These are phyloP conservation scores for Icerya purchasi DNA, from an alignment of 2,888 invertebrate species.

Conservation along the genomic window DNA sequence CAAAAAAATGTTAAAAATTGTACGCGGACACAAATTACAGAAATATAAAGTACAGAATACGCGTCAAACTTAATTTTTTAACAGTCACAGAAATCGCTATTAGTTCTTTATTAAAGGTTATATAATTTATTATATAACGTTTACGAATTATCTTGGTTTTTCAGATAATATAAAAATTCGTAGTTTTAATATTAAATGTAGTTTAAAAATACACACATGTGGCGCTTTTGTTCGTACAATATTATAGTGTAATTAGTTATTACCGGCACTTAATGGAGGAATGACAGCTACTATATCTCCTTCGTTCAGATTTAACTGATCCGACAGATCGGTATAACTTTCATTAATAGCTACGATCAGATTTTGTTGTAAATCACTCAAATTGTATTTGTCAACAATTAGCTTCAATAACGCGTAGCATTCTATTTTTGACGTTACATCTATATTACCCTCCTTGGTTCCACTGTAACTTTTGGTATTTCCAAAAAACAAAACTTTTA, in stretches of 20 bases:
- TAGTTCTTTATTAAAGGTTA: too few species aligned
- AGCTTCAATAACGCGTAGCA: conserved; percentile 36
- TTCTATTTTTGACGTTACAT: conserved; percentile 29
- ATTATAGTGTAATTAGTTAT: conserved; percentile 21
- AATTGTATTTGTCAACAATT: conserved; percentile 37
- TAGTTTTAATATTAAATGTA: too few species aligned
- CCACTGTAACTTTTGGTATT: conserved; percentile 67
- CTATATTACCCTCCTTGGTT: conserved; percentile 32
- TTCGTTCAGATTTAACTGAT: conserved; percentile 34
- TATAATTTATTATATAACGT: too few species aligned
- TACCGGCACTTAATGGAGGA: conserved; percentile 85
- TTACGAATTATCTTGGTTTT: too few species aligned
- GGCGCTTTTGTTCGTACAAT: too few species aligned
- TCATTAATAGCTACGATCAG: conserved; percentile 68
- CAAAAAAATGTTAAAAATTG: background rate
- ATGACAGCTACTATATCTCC: conserved; percentile 76
- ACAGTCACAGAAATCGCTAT: too few species aligned
- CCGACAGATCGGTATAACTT: conserved; percentile 40
- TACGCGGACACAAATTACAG: background rate
- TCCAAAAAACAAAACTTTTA: conserved; percentile 70
- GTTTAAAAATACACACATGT: too few species aligned
- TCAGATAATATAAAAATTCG: too few species aligned
- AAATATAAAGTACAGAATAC: background rate
- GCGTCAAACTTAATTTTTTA: too few species aligned
- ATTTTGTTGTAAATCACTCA: conserved; percentile 43